Evolutionary conservation across 2,797 vertebrate genomes (phyloP), one percentile per base, ranked within the genome.

Genomic region (Cheirogaleus major): DNA sequence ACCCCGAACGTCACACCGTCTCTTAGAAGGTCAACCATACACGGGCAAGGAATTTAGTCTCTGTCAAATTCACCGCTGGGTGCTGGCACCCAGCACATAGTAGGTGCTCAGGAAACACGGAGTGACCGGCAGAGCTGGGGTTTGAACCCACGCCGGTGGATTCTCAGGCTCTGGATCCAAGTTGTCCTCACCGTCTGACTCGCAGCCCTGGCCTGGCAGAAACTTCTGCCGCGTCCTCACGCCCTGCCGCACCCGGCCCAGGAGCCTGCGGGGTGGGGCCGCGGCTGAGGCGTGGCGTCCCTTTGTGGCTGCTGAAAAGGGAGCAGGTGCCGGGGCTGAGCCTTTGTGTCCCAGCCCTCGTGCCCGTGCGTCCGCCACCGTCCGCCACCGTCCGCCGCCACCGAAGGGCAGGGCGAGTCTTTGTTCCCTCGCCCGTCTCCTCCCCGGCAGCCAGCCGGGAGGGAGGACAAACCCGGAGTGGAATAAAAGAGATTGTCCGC

Each of bases 331-430:
- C 23, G 50, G 72, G 3, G 73, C 92, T 32, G 32, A 59, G 76
- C 95, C 59, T 96, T 93, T 91, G 96, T 95, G 70, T 43, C 25
- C 38, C 38, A 38, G n/a, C n/a, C n/a, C n/a, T n/a, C n/a, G n/a
- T n/a, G n/a, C n/a, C n/a, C n/a, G n/a, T n/a, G n/a, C n/a, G n/a
- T n/a, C n/a, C n/a, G n/a, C n/a, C n/a, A n/a, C n/a, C n/a, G n/a
- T n/a, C n/a, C n/a, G n/a, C n/a, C n/a, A n/a, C n/a, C n/a, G n/a
- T n/a, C n/a, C n/a, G n/a, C n/a, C n/a, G n/a, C 38, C 38, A 38
- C 38, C 50, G 0, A 23, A 57, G 63, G 1, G 75, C 81, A 57
- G 63, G 1, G 75, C 81, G 1, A 9, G 45, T 14, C 95, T 96
- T 96, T 97, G 96, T 95, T 72, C 20, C 38, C 38, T 38, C 38